A percentile compares a stretch with the other conserved stretches of the same genome.
Evolutionary conservation across 2,113 vertebrate genomes (phyloP).

Genomic region (Pterocles orientalis): DNA sequence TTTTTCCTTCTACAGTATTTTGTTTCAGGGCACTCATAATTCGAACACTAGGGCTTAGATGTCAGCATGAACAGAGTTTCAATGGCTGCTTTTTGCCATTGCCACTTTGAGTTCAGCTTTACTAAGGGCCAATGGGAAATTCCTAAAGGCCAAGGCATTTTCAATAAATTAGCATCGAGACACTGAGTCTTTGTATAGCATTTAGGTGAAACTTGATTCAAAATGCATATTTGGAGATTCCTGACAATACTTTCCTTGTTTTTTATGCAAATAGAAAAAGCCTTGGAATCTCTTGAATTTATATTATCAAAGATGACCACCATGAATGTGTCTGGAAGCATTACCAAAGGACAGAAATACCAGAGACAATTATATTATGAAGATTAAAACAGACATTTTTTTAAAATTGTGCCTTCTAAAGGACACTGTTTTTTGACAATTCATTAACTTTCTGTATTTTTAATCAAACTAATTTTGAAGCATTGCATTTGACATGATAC

Average conservation of each 20-base stretch:
- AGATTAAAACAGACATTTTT: constrained; percentile 50
- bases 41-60: constrained; percentile 52
- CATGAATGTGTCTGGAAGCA: constrained; percentile 60
- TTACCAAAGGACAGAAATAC: constrained; percentile 51
- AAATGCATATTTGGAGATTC: constrained; percentile 70
- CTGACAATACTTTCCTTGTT: constrained; percentile 58
- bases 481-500: neutral
- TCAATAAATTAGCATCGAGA: constrained; percentile 67
- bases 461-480: constrained; percentile 44
- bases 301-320: constrained; percentile 63
- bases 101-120: constrained; percentile 52
- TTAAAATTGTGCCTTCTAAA: neutral
- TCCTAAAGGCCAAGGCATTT: constrained; percentile 63
- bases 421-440: neutral
- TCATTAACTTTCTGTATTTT: constrained; percentile 27
- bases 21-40: constrained; percentile 54
- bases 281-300: constrained; percentile 67
- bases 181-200: constrained; percentile 60
- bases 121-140: constrained; percentile 66
- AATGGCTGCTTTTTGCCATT: constrained; percentile 42
- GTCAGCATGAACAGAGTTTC: constrained; percentile 36
- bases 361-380: neutral
- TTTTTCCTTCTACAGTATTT: constrained; percentile 39
- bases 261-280: constrained; percentile 66
- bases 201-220: constrained; percentile 74